Base-by-base conservation (phyloP, 2,888 invertebrate genomes). In the Eilema sororculum region DNA sequence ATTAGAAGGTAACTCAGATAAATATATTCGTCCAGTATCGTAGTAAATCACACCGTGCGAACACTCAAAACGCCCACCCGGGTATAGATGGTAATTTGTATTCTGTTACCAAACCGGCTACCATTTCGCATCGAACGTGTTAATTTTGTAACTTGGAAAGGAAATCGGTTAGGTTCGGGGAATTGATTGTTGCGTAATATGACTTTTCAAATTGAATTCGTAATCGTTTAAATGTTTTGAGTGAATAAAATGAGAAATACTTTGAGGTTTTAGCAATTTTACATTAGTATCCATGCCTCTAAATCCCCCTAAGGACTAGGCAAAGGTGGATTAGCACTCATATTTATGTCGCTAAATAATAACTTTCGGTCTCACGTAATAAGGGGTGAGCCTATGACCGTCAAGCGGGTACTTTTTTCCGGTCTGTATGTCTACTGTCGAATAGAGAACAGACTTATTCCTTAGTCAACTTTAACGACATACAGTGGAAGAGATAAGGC, bases 31-130 rank as follows among this genome's bases (percentile, higher is more conserved):
- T 70, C 68, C 33, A 66, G 69, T 74, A 72, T 73, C 70, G 77
- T 60, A 69, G 74, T 82, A 82, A 82, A 82, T 82, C 80, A 59
- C 66, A 24, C n/a, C n/a, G 56, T 68, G 33, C 66, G 60, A 62
- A 68, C 41, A 41, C 41, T 16, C 16, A 4, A 41, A 41, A 41
- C 73, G 67, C 74, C 70, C 69, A 69, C 63, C 68, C 68, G 65
- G 64, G 74, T 71, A 59, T 64, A 61, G 64, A 30, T 33, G 58
- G 78, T 68, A 70, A 80, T 80, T 82, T 80, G 83, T 82, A 82
- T 82, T 79, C 82, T 60, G 70, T 69, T 60, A 56, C 74, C 59
- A 71, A 76, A 65, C 60, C 61, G 72, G 62, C 57, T 69, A 72
- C 58, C 68, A 62, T 68, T 77, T 68, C 72, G 59, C 66, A 61